Conservation (phyloP, 2,113 vertebrate genomes). For the Eulacestoma nigropectus region DNA sequence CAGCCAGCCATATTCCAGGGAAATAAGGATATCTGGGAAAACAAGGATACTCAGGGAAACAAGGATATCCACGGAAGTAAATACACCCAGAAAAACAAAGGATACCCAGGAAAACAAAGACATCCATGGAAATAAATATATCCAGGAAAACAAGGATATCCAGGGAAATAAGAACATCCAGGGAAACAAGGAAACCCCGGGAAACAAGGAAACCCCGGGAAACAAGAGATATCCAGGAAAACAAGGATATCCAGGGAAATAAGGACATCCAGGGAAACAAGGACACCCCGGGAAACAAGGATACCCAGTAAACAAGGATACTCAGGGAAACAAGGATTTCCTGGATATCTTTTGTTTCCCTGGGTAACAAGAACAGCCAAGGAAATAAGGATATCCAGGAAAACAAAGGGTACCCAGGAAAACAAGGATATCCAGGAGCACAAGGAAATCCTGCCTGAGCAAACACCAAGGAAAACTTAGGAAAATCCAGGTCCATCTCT, state of each 20-base stretch:
- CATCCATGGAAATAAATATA: not conserved
- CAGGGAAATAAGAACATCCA: not conserved
- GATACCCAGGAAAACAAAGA: not conserved
- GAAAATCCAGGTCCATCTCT: not conserved
- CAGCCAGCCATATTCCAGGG: not conserved
- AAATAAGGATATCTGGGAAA: not conserved
- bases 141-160: not conserved
- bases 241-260: not conserved
- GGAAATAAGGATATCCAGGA: not conserved
- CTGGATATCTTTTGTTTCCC: too few relatives aligned
- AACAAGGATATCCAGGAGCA: not conserved
- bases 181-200: not conserved
- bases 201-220: not conserved
- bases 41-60: not conserved
- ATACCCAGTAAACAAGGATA: too few relatives aligned
- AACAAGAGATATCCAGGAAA: not conserved
- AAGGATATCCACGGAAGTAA: not conserved
- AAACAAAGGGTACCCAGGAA: not conserved
- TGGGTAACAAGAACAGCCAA: not conserved
- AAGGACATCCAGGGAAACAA: not conserved
- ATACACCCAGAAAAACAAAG: not conserved
- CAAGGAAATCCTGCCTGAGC: not conserved
- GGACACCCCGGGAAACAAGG: too few relatives aligned
- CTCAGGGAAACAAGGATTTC: too few relatives aligned
- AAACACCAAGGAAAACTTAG: not conserved